Percentiles rank a stretch among this genome's conserved stretches.
Conservation (phyloP, 1,140 invertebrate genomes). For the Bradysia coprophila region DNA sequence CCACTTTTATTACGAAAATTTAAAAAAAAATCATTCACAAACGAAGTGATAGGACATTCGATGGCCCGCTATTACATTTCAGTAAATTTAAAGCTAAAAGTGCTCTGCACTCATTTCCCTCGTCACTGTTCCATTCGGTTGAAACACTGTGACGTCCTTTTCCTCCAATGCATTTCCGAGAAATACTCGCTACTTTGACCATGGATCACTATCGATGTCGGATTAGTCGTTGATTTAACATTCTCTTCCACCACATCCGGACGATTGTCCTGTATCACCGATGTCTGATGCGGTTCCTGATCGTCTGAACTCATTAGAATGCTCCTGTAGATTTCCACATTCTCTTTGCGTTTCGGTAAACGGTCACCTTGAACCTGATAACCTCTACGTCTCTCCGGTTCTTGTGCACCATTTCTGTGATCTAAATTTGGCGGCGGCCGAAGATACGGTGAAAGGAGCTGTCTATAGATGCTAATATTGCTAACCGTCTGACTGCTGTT, state of each 20-base stretch:
- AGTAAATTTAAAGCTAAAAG: no score
- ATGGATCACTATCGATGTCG: background rate
- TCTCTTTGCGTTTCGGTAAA: background rate
- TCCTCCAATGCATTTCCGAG: background rate
- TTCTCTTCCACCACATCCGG: background rate
- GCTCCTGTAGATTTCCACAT: background rate
- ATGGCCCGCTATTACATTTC: no score
- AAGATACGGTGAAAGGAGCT: slow-evolving; percentile 1
- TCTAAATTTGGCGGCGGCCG: background rate
- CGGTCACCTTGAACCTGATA: background rate
- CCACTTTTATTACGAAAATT: no score
- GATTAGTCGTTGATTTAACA: background rate
- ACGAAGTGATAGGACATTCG: no score
- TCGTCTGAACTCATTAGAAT: background rate
- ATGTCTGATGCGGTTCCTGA: no score
- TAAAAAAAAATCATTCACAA: no score
- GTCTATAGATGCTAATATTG: background rate
- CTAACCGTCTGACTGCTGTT: background rate
- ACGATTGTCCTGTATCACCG: no score
- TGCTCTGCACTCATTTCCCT: no score
- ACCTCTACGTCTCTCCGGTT: background rate
- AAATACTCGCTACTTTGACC: background rate
- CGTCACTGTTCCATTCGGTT: no score
- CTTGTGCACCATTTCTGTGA: background rate
- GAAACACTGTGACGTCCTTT: background rate